A percentile compares a stretch with the other conserved stretches of the same genome.
Evolutionary conservation across 2,797 vertebrate species (phyloP).

Genomic region (Sibirionetta formosa): DNA sequence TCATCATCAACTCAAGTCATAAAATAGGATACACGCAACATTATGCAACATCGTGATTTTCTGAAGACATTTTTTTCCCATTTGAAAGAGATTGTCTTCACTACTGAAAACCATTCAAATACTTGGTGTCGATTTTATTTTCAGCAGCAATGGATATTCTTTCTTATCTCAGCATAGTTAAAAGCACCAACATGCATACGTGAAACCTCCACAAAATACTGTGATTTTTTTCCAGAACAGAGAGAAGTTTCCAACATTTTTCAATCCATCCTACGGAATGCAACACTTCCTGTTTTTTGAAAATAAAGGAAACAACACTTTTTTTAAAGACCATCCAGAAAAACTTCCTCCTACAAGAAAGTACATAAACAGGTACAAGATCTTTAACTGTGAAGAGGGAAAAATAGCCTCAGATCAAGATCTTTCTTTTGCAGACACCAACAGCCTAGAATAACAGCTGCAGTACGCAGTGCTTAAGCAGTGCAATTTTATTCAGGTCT

Average conservation of each 20-base stretch:
- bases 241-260: background rate
- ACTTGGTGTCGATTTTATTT: background rate
- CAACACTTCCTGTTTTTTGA: background rate
- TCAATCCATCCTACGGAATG: background rate
- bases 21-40: background rate
- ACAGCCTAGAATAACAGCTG: background rate
- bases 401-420: too few species aligned
- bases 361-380: background rate
- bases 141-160: background rate
- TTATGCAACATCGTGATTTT: background rate
- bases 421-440: background rate
- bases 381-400: background rate
- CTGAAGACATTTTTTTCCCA: background rate
- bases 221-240: background rate
- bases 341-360: background rate
- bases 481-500: background rate
- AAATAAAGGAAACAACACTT: background rate
- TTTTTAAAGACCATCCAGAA: background rate
- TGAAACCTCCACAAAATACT: background rate
- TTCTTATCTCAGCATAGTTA: background rate
- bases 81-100: background rate
- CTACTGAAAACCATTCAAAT: background rate
- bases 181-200: background rate
- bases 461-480: background rate
- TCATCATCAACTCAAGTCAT: background rate